phyloP scores from a whole-genome alignment of 2,797 vertebrate genomes.

The Crenuchus spilurus region DNA sequence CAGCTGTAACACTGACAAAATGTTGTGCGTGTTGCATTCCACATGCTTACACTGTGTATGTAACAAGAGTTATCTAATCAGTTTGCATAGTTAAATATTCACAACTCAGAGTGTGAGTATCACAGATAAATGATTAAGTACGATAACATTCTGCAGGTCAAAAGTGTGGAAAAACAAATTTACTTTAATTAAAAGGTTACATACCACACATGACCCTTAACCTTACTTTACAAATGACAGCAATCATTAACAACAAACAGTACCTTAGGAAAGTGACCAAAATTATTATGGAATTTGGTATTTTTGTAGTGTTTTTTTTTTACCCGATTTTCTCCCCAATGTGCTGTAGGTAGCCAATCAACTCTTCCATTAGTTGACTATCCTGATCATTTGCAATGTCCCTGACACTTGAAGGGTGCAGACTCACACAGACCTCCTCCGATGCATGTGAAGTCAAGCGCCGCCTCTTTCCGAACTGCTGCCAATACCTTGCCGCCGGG shows the following conservation, averaged over 20 bases:
- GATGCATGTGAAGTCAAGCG: too few relatives aligned
- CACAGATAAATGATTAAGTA: conserved; percentile 33
- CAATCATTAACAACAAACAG: not conserved
- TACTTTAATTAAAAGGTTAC: not conserved
- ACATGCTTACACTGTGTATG: conserved; percentile 1
- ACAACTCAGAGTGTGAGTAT: conserved; percentile 40
- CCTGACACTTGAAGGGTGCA: too few relatives aligned
- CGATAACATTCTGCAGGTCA: not conserved
- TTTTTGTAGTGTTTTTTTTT: too few relatives aligned
- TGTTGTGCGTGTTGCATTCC: conserved; percentile 37
- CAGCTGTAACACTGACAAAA: conserved; percentile 6
- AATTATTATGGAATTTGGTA: too few relatives aligned
- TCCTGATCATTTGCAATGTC: too few relatives aligned
- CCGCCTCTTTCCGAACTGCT: too few relatives aligned
- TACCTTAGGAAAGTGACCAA: too few relatives aligned
- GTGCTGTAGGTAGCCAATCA: too few relatives aligned
- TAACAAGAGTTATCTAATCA: conserved; percentile 57
- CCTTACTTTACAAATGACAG: not conserved
- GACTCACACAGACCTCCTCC: too few relatives aligned
- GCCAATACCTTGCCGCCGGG: too few relatives aligned
- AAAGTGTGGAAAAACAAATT: conserved; percentile 6
- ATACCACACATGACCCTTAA: not conserved
- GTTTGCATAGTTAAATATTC: conserved; percentile 64
- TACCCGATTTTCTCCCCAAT: too few relatives aligned
- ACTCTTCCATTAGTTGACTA: too few relatives aligned